Evolutionary conservation across 2,113 vertebrate genomes (phyloP), one percentile per base, ranked within the genome.

Genomic region (Ariopsis seemanni): DNA sequence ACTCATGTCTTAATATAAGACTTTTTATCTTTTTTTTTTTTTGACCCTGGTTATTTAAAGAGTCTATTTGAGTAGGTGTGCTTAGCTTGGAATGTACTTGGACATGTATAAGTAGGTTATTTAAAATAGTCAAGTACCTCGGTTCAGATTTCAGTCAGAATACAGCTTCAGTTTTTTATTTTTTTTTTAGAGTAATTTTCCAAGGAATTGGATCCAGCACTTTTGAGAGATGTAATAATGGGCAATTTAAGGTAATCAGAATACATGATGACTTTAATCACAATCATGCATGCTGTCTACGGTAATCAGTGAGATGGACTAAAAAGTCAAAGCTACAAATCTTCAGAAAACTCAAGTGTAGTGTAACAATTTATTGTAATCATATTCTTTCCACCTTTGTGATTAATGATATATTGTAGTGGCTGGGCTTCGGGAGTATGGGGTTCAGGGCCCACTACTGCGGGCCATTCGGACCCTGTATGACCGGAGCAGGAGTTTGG

Each of bases 321-420:
- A 25, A 71, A 81, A 81, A 58, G 53, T 71, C 14, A 57, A 34
- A 3, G 81, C 62, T 83, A 27, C 63, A 83, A 83, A 27, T 69
- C 82, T 42, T 65, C 50, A 17, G 42, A 83, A 52, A 83, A 65
- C 22, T 75, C 71, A 48, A 20, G 17, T 25, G 25, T 20, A 25
- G 55, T 15, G 5, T 48, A 11, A 5, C 25, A 50, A 77, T 85
- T 52, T 63, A 58, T 85, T 10, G 69, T 11, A 74, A 58, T 22
- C 18, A 20, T 86, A 2, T 57, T 42, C 75, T 65, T 14, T 63
- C 34, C 34, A 50, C 22, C 14, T 75, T 4, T 79, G 74, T 22
- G n/a, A 11, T 55, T 30, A 84, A 25, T 42, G 22, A 42, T 34
- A 42, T 25, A 72, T n/a, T 27, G 48, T 22, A 8, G 1, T 42